Base-by-base conservation (phyloP, 2,888 invertebrate genomes). In the Conchocele bisecta region DNA sequence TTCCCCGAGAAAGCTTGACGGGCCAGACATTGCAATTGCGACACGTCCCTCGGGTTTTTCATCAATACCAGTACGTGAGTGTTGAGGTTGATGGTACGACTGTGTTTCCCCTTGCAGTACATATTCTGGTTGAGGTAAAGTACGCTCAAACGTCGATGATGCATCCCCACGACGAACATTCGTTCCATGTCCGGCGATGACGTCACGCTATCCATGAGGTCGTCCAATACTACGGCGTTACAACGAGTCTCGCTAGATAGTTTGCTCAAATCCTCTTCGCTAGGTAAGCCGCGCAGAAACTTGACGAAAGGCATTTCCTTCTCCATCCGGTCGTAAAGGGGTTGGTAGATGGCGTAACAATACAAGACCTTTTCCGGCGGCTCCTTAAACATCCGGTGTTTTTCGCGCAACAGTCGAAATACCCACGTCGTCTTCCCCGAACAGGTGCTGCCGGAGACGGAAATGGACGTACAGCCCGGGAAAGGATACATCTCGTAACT, bases 301-400 rank as follows among this genome's bases (percentile, higher is more conserved):
- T 50, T 48, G 24, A 77, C 46, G 48, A 65, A 63, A 3, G 66
- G 54, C 15, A 76, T 37, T 13, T 65, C 58, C 22, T 53, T 50
- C 35, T 71, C 67, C 64, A 75, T 71, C 5, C 15, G 33, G 2
- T 73, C 70, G 59, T 53, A 77, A 29, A 77, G 22, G 5, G 42
- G 53, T 74, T 77, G 77, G 33, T 68, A 67, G 11, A 74, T 68
- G 37, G 74, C 73, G 51, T 65, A 77, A 37, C 77, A 77, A 46
- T 77, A 77, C 41, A 74, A 31, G 6, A 77, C 67, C 54, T 60
- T 65, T 33, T 64, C 37, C 3, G 77, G 77, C 0, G 74, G 74
- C 5, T 22, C 37, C 20, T 15, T 22, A 60, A 65, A 73, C 73
- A 77, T 73, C 2, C 51, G 53, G 22, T 70, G 51, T 57, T 69